Percentiles rank a stretch among this genome's conserved stretches.
Conservation (phyloP, 1,140 invertebrate species). For the Macrosteles quadrilineatus region DNA sequence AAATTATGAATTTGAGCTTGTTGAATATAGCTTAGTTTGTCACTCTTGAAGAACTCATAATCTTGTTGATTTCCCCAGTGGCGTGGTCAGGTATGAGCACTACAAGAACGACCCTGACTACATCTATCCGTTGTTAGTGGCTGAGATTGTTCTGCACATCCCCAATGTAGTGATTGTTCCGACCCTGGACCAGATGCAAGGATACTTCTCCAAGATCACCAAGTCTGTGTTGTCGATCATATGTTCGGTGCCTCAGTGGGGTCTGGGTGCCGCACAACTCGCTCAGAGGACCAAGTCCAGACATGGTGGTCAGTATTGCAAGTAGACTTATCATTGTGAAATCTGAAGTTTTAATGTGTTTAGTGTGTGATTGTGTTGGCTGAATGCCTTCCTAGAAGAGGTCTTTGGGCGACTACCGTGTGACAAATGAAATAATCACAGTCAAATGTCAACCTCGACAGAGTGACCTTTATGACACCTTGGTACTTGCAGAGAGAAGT, state of each 20-base stretch:
- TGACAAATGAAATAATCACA: too few relatives aligned
- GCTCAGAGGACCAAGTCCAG: not conserved
- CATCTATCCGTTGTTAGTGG: slow-evolving; percentile 55
- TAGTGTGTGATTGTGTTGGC: too few relatives aligned
- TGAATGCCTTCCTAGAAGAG: too few relatives aligned
- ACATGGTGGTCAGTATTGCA: too few relatives aligned
- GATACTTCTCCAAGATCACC: slow-evolving; percentile 66
- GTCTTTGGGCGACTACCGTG: too few relatives aligned
- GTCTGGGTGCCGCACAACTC: slow-evolving; percentile 42
- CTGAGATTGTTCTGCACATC: slow-evolving; percentile 63
- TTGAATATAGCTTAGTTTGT: too few relatives aligned
- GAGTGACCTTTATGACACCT: too few relatives aligned
- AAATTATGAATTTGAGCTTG: too few relatives aligned
- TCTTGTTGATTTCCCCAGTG: not conserved
- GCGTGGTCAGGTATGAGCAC: slow-evolving; percentile 43
- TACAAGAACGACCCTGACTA: not conserved
- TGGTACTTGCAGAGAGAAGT: too few relatives aligned
- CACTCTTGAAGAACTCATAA: too few relatives aligned
- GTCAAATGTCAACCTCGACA: too few relatives aligned
- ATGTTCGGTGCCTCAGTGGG: slow-evolving; percentile 70
- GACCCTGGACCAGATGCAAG: slow-evolving; percentile 71
- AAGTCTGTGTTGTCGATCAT: slow-evolving; percentile 62
- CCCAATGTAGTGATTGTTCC: slow-evolving; percentile 62
- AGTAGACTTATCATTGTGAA: too few relatives aligned
- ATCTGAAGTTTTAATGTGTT: not conserved